A percentile compares a stretch with the other conserved stretches of the same genome.
These are phyloP conservation scores for Vannuccia rotundouncinata DNA, from an alignment of 2,888 invertebrate genomes.

Conservation along the genomic window DNA sequence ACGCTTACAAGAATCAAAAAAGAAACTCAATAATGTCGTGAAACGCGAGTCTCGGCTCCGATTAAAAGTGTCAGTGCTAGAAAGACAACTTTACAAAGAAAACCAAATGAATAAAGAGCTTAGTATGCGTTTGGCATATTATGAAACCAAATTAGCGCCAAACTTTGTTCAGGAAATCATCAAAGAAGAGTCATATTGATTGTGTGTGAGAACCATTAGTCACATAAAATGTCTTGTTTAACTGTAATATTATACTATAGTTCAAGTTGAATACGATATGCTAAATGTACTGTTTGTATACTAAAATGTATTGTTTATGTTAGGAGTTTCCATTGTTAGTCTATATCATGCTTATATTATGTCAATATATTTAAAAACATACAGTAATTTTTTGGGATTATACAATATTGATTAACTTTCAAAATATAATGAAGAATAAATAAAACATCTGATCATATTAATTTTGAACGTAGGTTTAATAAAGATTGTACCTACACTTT, in stretches of 20 bases:
- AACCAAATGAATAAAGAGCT: not conserved
- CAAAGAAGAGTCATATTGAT: not conserved
- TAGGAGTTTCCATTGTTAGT: too few species aligned
- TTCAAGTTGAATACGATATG: not conserved
- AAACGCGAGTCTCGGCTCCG: not conserved
- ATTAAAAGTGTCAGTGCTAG: not conserved
- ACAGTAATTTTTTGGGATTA: too few species aligned
- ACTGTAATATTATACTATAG: too few species aligned
- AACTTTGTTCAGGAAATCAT: not conserved
- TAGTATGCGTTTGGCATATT: not conserved
- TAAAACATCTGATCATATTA: too few species aligned
- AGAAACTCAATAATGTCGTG: not conserved
- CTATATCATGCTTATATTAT: too few species aligned
- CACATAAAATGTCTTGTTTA: too few species aligned
- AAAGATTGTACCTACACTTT: too few species aligned
- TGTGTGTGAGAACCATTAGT: not conserved
- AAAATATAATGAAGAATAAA: too few species aligned
- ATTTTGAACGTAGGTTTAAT: too few species aligned
- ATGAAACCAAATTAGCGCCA: not conserved
- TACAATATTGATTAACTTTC: too few species aligned
- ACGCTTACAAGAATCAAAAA: not conserved
- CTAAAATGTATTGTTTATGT: too few species aligned
- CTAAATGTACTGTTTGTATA: not conserved
- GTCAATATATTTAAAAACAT: too few species aligned
- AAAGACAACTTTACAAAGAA: not conserved